Evolutionary conservation across 2,888 invertebrate species (phyloP).

Genomic region (Lasioglossum lativentre): DNA sequence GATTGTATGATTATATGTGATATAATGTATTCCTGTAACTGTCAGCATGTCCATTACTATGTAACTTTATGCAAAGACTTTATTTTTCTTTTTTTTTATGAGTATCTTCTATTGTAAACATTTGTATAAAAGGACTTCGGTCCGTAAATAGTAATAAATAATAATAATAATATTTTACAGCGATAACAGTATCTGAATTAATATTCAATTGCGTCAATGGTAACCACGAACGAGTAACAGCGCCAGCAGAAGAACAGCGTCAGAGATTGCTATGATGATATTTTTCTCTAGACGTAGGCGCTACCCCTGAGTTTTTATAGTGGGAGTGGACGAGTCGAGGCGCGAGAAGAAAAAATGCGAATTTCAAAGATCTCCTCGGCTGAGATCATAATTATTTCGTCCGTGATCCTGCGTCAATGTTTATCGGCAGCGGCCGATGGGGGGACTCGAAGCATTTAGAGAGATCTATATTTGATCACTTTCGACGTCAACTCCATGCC

Average conservation of each 20-base stretch:
- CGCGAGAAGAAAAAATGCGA: neutral
- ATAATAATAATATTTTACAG: too few species aligned
- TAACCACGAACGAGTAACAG: too few species aligned
- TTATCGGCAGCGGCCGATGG: constrained; percentile 59
- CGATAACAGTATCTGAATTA: too few species aligned
- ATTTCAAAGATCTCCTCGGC: constrained; percentile 1
- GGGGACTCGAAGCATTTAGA: constrained; percentile 67
- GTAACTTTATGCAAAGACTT: too few species aligned
- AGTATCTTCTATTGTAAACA: too few species aligned
- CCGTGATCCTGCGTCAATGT: constrained; percentile 64
- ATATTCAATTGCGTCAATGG: too few species aligned
- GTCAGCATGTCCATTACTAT: too few species aligned
- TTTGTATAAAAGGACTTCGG: too few species aligned
- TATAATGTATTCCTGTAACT: too few species aligned
- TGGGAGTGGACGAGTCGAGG: neutral
- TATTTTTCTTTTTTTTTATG: too few species aligned
- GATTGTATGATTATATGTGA: too few species aligned
- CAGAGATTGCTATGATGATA: neutral
- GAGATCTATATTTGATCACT: constrained; percentile 81
- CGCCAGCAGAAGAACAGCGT: neutral
- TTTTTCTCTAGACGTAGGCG: neutral
- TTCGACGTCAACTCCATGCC: constrained; percentile 77
- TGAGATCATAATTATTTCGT: constrained; percentile 68
- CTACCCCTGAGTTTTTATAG: neutral
- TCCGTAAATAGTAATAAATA: too few species aligned